phyloP scores from a whole-genome alignment of 2,113 vertebrate species.

The Pterocles burchelli region DNA sequence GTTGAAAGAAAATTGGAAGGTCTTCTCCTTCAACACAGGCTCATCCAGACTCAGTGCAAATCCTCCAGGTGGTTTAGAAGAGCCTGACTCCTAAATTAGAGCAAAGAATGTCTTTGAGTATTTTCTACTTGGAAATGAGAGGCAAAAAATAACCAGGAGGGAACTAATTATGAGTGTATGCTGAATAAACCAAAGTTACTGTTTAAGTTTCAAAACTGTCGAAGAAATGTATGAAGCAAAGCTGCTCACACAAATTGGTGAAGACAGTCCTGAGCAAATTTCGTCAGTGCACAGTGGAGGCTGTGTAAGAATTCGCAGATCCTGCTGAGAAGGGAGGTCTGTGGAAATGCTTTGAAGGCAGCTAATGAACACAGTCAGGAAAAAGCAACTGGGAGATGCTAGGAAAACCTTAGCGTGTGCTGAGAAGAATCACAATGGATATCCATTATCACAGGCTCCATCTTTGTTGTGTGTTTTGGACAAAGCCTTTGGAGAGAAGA shows the following conservation, averaged over 20 bases:
- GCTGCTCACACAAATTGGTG: background rate
- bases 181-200: background rate
- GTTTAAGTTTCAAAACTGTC: background rate
- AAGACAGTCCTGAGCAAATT: background rate
- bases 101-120: background rate
- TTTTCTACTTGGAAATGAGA: constrained; percentile 3
- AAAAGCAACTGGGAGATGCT: background rate
- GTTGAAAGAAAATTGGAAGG: background rate
- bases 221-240: background rate
- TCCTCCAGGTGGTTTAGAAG: background rate
- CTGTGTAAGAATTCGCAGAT: background rate
- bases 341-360: constrained; percentile 20
- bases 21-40: background rate
- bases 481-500: background rate
- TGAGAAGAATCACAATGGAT: background rate
- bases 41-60: background rate
- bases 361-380: constrained; percentile 1
- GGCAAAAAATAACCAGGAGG: background rate
- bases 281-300: background rate
- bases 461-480: background rate
- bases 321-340: background rate
- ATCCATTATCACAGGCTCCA: background rate
- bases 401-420: background rate
- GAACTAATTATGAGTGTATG: background rate
- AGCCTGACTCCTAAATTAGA: background rate